Evolutionary conservation across 53 echinoderm and acorn worm genomes (phyloP), one percentile per base, ranked within the genome.

Genomic region (Astropecten irregularis): DNA sequence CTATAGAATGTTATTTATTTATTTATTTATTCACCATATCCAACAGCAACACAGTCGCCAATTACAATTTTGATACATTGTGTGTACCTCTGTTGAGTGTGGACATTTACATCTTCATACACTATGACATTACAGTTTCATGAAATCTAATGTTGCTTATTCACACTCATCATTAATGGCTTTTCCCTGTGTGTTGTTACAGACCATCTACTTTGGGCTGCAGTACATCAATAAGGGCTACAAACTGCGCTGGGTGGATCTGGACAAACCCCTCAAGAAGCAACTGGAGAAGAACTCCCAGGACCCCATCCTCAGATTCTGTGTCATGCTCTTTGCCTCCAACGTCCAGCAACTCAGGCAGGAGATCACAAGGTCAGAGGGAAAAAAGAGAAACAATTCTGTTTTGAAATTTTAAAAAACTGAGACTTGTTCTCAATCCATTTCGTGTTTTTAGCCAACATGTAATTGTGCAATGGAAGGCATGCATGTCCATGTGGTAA

Each of bases 311-410:
- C 77, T 96, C 9, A 77, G 91, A 39, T 91, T 96, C 54, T 94
- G 97, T 48, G 86, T 96, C 66, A 96, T 96, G 97, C 89, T 96
- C 30, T 96, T 89, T 62, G 87, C 88, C 42, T 73, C 82, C 62
- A 90, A 94, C 65, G 83, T 94, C 56, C 87, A 92, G 53, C 83
- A 84, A 36, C 89, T 96, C 49, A 50, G 71, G 16, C 97, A 96
- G 82, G 97, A 96, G 88, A 94, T 96, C 59, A 96, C 97, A 66
- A 96, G 97, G 97, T 96, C 76, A 83, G 88, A 53, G n/a, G n/a
- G n/a, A n/a, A n/a, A n/a, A n/a, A n/a, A n/a, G n/a, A n/a, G n/a
- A n/a, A 44, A 44, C 46, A 9, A 9, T 13, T 13, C 46, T 44
- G 7, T 7, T 7, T 44, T 7, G 46, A n/a, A 9, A 44, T 13